Conservation (phyloP, 2,113 vertebrate genomes). For the Maccullochella peelii region DNA sequence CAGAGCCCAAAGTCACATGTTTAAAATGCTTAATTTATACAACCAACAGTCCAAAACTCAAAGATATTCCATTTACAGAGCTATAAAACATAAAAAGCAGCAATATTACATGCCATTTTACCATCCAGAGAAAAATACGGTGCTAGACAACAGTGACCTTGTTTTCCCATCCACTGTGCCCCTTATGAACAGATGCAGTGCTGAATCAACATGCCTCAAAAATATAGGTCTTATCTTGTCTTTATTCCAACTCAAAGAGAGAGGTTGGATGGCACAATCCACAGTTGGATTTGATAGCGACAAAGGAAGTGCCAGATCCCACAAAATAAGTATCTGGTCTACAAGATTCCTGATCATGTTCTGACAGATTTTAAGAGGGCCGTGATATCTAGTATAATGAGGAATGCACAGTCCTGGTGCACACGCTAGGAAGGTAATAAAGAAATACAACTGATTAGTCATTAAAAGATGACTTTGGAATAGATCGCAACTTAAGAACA, state of each 20-base stretch:
- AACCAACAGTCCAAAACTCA: background rate
- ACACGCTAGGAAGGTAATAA: conserved; percentile 24
- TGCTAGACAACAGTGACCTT: background rate
- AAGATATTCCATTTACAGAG: background rate
- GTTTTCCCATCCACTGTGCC: background rate
- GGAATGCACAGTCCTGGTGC: conserved; percentile 15
- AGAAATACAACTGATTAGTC: conserved; percentile 31
- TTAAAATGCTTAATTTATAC: background rate
- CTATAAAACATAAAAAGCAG: background rate
- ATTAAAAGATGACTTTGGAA: conserved; percentile 28
- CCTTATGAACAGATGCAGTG: background rate
- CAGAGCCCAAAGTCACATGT: background rate
- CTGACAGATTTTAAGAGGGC: conserved; percentile 26
- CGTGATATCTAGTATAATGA: conserved; percentile 20
- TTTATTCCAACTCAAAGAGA: background rate
- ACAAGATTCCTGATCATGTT: conserved; percentile 17
- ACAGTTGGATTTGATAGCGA: background rate
- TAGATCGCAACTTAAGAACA: conserved; percentile 15
- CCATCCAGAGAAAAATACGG: background rate
- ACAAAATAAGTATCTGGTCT: conserved; percentile 3
- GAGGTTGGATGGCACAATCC: background rate
- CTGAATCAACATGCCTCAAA: background rate
- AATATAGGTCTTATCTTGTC: background rate
- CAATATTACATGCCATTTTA: background rate
- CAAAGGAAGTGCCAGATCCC: conserved; percentile 19